These are phyloP conservation scores for Therioaphis trifolii DNA, from an alignment of 2,888 invertebrate species.

Conservation along the genomic window DNA sequence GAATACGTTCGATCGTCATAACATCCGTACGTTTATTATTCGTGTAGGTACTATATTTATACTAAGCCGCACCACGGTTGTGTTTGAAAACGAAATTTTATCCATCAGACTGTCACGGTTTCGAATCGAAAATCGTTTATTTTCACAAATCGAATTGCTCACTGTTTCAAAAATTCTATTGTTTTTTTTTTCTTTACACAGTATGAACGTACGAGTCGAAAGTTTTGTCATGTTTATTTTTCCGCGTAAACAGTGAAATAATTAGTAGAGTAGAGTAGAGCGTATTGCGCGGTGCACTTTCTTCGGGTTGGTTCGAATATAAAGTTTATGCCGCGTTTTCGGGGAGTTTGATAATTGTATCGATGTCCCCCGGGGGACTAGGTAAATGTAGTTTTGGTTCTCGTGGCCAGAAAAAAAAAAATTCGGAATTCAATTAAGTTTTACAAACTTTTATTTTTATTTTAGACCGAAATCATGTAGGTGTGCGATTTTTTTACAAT, in stretches of 20 bases:
- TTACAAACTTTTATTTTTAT: slow-evolving; percentile 22
- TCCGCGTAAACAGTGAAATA: not conserved
- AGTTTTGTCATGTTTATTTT: not conserved
- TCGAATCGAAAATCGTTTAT: no score
- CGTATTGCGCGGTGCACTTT: no score
- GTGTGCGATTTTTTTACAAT: not conserved
- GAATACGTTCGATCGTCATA: no score
- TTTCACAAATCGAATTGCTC: no score
- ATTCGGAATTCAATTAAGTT: not conserved
- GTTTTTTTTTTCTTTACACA: no score
- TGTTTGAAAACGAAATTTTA: no score
- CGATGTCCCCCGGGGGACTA: not conserved
- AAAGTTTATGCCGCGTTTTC: not conserved
- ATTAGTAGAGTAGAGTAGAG: not conserved
- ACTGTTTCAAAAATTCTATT: no score
- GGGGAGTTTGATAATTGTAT: not conserved
- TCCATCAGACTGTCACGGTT: no score
- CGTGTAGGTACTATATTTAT: no score
- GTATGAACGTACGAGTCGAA: not conserved
- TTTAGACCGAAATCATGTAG: not conserved
- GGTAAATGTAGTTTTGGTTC: not conserved
- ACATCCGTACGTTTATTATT: no score
- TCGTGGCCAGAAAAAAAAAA: no score
- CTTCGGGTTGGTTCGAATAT: not conserved
- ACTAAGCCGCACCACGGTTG: no score